Base-by-base conservation (phyloP, 1,140 invertebrate species). In the Drosophila athabasca region DNA sequence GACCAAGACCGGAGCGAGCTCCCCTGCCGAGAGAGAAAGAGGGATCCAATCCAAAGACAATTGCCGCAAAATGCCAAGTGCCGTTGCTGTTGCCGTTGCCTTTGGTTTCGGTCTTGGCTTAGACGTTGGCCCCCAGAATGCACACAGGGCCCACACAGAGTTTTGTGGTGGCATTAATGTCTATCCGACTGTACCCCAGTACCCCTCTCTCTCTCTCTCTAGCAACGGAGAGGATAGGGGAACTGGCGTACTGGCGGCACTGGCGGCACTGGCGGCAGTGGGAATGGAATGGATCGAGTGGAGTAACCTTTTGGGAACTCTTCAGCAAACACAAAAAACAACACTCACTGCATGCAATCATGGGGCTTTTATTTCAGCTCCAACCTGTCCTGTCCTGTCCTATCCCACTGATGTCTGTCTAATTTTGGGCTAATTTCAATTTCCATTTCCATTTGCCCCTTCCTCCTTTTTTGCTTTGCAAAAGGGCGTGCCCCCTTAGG, bases 361-460 rank as follows among this genome's bases (percentile, higher is more conserved):
- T 44, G 57, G 52, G 41, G 50, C 3, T 13, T 39, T 39, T 13
- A 39, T 79, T 51, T 61, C 48, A 73, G 50, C 11, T 39, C 62
- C 74, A 84, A 84, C 74, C 69, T 85, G 73, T 71, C 17, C 17
- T 19, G 17, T 19, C 17, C 17, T 19, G 17, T 19, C 74, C 69
- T 85, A 68, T 71, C 73, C 62, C 65, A 61, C 24, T 59, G 57
- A 64, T 64, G 78, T 85, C 73, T 74, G 82, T 72, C 82, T 76
- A 66, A 82, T 82, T 85, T 85, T 71, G 54, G 70, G 69, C 82
- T 85, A 87, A 85, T 85, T 85, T 85, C 82, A 85, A 85, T 87
- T 85, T 87, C 60, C 66, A 81, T 70, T 65, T 55, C 62, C 61
- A 69, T 69, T 69, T 69, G 19, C 24, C 66, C 64, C 49, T 55